These are phyloP conservation scores for Sialis lutaria DNA, from an alignment of 2,888 invertebrate genomes.

Conservation along the genomic window DNA sequence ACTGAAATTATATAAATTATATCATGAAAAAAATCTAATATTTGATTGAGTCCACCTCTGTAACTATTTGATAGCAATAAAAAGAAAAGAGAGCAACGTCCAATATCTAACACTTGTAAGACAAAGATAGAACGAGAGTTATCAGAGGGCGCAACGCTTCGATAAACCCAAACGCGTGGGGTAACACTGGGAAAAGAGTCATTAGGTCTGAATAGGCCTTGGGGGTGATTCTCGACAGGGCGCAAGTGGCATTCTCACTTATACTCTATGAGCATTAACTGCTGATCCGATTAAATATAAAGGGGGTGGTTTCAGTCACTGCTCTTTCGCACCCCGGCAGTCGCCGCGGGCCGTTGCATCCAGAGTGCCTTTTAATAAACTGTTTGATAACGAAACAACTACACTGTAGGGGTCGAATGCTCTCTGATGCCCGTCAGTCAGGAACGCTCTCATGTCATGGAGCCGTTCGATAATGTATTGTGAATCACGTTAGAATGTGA, in stretches of 20 bases:
- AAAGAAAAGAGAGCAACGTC: too few relatives aligned
- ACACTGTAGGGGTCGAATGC: background rate
- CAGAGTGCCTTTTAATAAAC: conserved; percentile 6
- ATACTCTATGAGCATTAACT: conserved; percentile 18
- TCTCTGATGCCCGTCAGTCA: background rate
- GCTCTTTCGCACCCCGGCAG: too few relatives aligned
- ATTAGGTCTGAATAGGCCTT: conserved; percentile 4
- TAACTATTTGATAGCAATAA: too few relatives aligned
- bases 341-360: background rate
- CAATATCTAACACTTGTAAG: too few relatives aligned
- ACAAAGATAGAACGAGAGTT: background rate
- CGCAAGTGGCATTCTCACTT: conserved; percentile 14
- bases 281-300: conserved; percentile 19
- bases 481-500: too few relatives aligned
- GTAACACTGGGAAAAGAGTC: conserved; percentile 4
- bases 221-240: conserved; percentile 2
- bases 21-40: too few relatives aligned
- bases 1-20: too few relatives aligned
- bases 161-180: background rate
- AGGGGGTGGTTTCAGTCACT: background rate
- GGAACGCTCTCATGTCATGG: background rate
- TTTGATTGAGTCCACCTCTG: too few relatives aligned
- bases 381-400: conserved; percentile 1
- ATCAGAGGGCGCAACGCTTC: background rate
- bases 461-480: too few relatives aligned